phyloP scores from a whole-genome alignment of 2,797 vertebrate genomes.

The Gymnodraco acuticeps region DNA sequence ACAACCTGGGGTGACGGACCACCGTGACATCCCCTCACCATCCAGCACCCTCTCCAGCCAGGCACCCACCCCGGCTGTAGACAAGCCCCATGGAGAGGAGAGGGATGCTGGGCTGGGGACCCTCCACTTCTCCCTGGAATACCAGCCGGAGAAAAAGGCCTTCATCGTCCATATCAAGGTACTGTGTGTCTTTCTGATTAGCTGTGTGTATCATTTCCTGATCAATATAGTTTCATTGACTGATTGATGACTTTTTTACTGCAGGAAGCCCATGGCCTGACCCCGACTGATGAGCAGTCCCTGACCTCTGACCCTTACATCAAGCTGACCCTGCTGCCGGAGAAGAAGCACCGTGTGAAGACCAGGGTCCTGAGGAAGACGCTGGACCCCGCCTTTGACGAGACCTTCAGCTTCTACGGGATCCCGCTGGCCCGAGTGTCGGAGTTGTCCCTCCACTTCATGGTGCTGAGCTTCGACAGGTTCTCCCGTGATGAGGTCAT shows the following conservation, averaged over 20 bases:
- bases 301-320: constrained; percentile 99
- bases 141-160: constrained; percentile 96
- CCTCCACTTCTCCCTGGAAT: constrained; percentile 95
- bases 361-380: constrained; percentile 97
- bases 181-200: constrained; percentile 12
- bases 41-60: constrained; percentile 90
- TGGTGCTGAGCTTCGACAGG: constrained; percentile 96
- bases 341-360: constrained; percentile 99
- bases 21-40: constrained; percentile 81
- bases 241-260: constrained; percentile 25
- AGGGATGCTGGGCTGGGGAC: constrained; percentile 91
- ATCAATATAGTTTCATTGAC: background rate
- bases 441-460: constrained; percentile 94
- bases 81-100: constrained; percentile 75
- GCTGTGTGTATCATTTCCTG: background rate
- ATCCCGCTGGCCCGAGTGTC: constrained; percentile 91
- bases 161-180: constrained; percentile 97
- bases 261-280: constrained; percentile 92
- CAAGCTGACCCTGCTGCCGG: constrained; percentile 96
- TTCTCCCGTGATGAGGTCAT: constrained; percentile 98
- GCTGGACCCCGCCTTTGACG: constrained; percentile 95
- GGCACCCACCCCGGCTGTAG: constrained; percentile 89
- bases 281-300: constrained; percentile 97
- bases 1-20: constrained; percentile 80
- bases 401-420: constrained; percentile 99